These are phyloP conservation scores for Sphaeridia pumilis DNA, from an alignment of 2,888 invertebrate species.

Conservation along the genomic window DNA sequence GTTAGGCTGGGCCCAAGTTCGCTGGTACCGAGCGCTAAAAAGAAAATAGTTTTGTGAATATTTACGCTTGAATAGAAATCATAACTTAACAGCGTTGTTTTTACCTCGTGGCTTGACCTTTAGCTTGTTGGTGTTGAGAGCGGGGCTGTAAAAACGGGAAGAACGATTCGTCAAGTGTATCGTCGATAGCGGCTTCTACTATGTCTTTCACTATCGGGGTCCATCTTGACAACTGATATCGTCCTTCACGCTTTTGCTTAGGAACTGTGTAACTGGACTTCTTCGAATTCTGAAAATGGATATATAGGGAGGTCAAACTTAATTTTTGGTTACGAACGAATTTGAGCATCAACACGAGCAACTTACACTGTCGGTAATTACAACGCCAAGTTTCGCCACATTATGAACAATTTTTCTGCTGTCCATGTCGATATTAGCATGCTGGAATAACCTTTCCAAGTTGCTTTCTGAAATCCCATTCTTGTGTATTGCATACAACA, in stretches of 20 bases:
- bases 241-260: background rate
- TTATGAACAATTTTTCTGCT: conserved; percentile 21
- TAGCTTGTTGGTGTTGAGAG: background rate
- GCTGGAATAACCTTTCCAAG: conserved; percentile 25
- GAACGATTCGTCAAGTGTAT: conserved; percentile 19
- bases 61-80: background rate
- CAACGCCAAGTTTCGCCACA: conserved; percentile 21
- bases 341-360: background rate
- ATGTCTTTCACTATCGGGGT: conserved; percentile 31
- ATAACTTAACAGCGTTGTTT: background rate
- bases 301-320: background rate
- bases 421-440: conserved; percentile 19
- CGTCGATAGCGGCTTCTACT: conserved; percentile 24
- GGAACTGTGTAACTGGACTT: background rate
- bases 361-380: conserved; percentile 22
- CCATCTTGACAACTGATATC: conserved; percentile 22
- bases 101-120: background rate
- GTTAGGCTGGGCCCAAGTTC: conserved; percentile 21
- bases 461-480: conserved; percentile 26
- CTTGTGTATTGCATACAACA: conserved; percentile 26
- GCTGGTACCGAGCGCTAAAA: conserved; percentile 21
- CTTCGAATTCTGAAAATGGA: background rate
- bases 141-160: conserved; percentile 27
- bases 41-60: background rate
- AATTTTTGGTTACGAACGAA: too few species aligned